These are phyloP conservation scores for Pegoplata infirma DNA, from an alignment of 2,888 invertebrate species.

Conservation along the genomic window DNA sequence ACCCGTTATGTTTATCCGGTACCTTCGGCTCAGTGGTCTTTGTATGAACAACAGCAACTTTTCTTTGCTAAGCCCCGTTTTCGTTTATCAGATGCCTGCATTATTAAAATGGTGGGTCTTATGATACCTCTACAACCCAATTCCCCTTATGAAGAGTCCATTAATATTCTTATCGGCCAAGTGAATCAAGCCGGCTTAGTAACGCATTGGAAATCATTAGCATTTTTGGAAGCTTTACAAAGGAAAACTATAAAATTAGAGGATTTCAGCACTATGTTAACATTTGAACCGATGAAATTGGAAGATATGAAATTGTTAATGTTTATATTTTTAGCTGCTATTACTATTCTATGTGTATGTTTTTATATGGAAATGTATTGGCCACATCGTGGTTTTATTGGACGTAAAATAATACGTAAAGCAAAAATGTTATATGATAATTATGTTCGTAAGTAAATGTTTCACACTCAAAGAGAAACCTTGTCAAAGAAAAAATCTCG, in stretches of 20 bases:
- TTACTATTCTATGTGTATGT: constrained; percentile 11
- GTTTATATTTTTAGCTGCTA: constrained; percentile 20
- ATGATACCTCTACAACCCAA: constrained; percentile 55
- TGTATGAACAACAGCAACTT: constrained; percentile 47
- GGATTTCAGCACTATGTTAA: constrained; percentile 19
- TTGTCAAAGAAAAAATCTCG: too few relatives aligned
- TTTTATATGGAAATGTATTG: constrained; percentile 38
- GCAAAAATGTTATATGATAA: background rate
- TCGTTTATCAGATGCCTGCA: constrained; percentile 57
- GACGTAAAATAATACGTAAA: background rate
- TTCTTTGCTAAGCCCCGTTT: constrained; percentile 55
- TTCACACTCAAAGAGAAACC: too few relatives aligned
- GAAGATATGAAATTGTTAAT: constrained; percentile 51
- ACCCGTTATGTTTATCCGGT: background rate
- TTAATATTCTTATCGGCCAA: constrained; percentile 57
- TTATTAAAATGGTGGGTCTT: constrained; percentile 44
- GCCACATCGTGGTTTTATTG: constrained; percentile 1
- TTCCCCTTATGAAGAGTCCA: constrained; percentile 50
- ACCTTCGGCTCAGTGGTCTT: background rate
- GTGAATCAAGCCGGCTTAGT: constrained; percentile 52
- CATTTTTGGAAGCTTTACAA: constrained; percentile 55
- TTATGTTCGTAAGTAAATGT: background rate
- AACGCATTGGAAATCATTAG: constrained; percentile 53
- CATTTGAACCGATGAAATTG: constrained; percentile 57
- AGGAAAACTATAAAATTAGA: constrained; percentile 22